Base-by-base conservation (phyloP, 2,113 vertebrate species). In the Lycaon pictus region DNA sequence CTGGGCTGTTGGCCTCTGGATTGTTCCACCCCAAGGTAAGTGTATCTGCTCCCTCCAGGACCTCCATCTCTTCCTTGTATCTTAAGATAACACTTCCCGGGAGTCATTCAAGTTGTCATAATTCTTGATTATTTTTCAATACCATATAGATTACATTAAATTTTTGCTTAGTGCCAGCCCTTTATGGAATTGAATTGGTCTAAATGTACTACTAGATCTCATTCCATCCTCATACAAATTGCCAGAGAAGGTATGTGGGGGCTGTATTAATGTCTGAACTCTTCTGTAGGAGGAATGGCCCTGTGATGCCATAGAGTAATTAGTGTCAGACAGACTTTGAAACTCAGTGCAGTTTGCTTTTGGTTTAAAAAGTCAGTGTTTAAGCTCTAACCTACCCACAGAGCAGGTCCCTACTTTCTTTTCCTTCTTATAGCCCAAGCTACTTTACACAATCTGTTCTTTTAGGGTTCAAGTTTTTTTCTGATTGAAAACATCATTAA, bases 51-150 rank as follows among this genome's bases (percentile, higher is more conserved):
- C 20, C 20, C 58, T 56, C 12, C 16, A 11, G 79, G 83, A 15
- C 13, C 12, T 0, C 55, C 23, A 4, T 25, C 63, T 22, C 48
- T 37, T 62, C 74, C 81, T 65, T 82, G 7, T 0, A 8, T 69
- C 29, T 84, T 79, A n/a, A 76, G 53, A 23, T 13, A 55, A 32
- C 7, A n/a, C 53, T 37, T 90, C n/a, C 69, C 43, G 12, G 79
- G 48, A 76, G 53, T 3, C 35, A 22, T 16, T 69, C 32, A 27
- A 65, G 15, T 79, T 77, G 72, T 90, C 22, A 7, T n/a, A 71
- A 43, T 84, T 96, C 71, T 89, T 51, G 81, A 4, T 89, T 84
- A n/a, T 79, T 74, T 95, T 94, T 56, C 72, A 80, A 43, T 77
- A 63, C 53, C 25, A 4, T 55, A 51, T 27, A 27, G 72, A 7